A percentile compares a stretch with the other conserved stretches of the same genome.
phyloP scores from a whole-genome alignment of 2,113 vertebrate species.

The Peromyscus leucopus region DNA sequence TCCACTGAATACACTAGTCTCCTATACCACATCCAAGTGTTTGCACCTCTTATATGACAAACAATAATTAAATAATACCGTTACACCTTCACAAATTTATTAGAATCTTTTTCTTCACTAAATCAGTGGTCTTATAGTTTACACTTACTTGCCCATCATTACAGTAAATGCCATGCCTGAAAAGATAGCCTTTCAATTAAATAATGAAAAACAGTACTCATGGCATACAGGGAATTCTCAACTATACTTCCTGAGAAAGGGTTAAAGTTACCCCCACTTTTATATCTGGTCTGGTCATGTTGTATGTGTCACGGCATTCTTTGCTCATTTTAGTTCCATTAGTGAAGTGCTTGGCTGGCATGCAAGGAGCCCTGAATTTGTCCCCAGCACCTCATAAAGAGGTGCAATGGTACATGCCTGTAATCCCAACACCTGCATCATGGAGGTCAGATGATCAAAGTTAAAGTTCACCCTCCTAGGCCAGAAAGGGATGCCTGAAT shows the following conservation, averaged over 20 bases:
- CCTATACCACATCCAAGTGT: neutral
- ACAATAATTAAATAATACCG: neutral
- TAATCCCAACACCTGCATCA: neutral
- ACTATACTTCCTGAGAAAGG: neutral
- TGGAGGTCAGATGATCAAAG: neutral
- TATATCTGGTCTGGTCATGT: neutral
- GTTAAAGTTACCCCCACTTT: neutral
- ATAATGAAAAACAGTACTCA: neutral
- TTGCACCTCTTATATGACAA: neutral
- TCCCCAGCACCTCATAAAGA: neutral
- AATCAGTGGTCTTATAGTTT: slow-evolving; percentile 13
- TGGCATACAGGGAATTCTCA: neutral
- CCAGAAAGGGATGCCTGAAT: neutral
- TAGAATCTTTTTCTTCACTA: neutral
- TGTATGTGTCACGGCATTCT: neutral
- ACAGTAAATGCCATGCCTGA: neutral
- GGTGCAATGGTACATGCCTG: neutral
- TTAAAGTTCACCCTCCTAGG: neutral
- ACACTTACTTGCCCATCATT: slow-evolving; percentile 20
- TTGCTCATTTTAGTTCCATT: neutral
- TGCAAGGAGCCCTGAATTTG: neutral
- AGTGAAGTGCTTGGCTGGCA: neutral
- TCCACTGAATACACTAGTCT: neutral
- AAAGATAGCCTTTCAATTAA: neutral
- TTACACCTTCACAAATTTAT: neutral